These are phyloP conservation scores for Bergia puertoricense DNA, from an alignment of 92 coral and sea anemone genomes.

Conservation along the genomic window DNA sequence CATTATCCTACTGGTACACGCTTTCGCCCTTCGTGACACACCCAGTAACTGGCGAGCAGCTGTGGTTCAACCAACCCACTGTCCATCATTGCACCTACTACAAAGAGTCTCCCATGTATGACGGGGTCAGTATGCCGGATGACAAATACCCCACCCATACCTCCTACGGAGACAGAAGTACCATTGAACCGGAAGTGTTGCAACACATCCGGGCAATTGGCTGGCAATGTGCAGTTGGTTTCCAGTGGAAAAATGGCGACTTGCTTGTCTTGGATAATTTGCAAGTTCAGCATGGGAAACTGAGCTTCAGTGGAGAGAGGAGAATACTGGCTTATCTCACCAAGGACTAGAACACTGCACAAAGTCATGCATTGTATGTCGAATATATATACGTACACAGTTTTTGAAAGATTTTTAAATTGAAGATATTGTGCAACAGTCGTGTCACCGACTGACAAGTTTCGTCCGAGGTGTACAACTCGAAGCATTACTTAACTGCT, in stretches of 20 bases:
- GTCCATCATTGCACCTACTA: slow-evolving; percentile 88
- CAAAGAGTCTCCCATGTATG: slow-evolving; percentile 90
- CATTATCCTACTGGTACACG: slow-evolving; percentile 76
- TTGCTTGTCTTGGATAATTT: slow-evolving; percentile 75
- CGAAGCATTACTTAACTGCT: too few relatives aligned
- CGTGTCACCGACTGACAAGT: too few relatives aligned
- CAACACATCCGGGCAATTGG: slow-evolving; percentile 72
- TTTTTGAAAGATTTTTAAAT: too few relatives aligned
- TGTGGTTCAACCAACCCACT: slow-evolving; percentile 86
- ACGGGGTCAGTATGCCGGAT: slow-evolving; percentile 61
- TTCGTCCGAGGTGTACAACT: too few relatives aligned
- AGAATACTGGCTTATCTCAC: slow-evolving; percentile 69
- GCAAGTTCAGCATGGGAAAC: slow-evolving; percentile 63
- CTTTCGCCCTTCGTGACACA: slow-evolving; percentile 70
- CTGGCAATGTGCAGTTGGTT: slow-evolving; percentile 86
- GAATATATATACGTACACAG: too few relatives aligned
- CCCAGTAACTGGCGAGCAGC: slow-evolving; percentile 74
- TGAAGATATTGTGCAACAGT: too few relatives aligned
- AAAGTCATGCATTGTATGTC: too few relatives aligned
- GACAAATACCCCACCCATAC: slow-evolving; percentile 81
- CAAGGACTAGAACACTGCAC: slow-evolving; percentile 37
- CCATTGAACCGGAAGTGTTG: slow-evolving; percentile 78
- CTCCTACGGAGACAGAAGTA: slow-evolving; percentile 81
- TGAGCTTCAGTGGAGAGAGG: slow-evolving; percentile 73
- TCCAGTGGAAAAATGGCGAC: slow-evolving; percentile 84